Percentiles rank a stretch among this genome's conserved stretches.
Evolutionary conservation across 2,797 vertebrate species (phyloP).

Genomic region (Mus spretus): DNA sequence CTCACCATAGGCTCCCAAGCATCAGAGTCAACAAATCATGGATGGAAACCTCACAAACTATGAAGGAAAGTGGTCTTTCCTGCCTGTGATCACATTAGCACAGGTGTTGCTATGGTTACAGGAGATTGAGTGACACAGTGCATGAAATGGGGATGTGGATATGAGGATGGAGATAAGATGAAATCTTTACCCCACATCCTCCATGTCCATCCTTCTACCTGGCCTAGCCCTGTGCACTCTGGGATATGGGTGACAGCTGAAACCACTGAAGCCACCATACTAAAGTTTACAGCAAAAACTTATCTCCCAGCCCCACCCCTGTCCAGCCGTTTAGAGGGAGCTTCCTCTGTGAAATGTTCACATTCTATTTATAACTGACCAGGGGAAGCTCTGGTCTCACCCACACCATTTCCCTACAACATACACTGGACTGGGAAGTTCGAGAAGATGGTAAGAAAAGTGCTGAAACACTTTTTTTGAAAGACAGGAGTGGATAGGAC

Average conservation of each 20-base stretch:
- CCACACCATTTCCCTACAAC: neutral
- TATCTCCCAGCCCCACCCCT: neutral
- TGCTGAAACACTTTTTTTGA: too few relatives aligned
- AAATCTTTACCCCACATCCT: neutral
- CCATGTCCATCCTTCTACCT: neutral
- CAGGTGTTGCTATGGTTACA: too few relatives aligned
- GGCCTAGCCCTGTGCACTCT: neutral
- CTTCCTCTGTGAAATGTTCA: constrained; percentile 21
- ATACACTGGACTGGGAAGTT: neutral
- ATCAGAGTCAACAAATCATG: too few relatives aligned
- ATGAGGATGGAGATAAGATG: neutral
- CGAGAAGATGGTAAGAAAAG: neutral
- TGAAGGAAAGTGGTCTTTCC: neutral
- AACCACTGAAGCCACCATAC: neutral
- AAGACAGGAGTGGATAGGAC: neutral
- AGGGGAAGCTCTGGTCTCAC: neutral
- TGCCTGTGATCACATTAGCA: neutral
- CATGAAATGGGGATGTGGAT: neutral
- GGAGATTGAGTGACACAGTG: neutral
- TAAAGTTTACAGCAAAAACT: neutral
- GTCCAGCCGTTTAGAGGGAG: neutral
- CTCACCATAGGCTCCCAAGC: too few relatives aligned
- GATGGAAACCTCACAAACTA: neutral
- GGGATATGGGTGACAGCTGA: neutral
- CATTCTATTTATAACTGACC: constrained; percentile 24